These are phyloP conservation scores for Drymodes brunneopygia DNA, from an alignment of 2,113 vertebrate species.

Conservation along the genomic window DNA sequence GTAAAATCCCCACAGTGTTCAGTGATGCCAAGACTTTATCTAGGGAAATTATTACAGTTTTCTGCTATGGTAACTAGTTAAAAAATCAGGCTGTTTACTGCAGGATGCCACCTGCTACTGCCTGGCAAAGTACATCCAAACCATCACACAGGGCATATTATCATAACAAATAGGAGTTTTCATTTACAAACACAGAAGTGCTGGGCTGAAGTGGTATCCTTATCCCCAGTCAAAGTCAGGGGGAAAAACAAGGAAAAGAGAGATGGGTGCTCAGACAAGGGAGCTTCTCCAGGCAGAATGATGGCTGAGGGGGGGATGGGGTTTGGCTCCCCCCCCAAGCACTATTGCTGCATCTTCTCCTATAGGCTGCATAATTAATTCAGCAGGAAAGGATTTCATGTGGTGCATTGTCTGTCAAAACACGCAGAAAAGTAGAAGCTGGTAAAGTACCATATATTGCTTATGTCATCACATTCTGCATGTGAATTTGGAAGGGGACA, in stretches of 20 bases:
- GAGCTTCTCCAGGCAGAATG: neutral
- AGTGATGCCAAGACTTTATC: neutral
- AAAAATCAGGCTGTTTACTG: neutral
- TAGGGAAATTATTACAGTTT: neutral
- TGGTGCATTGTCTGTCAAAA: neutral
- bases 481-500: neutral
- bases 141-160: neutral
- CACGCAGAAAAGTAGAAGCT: neutral
- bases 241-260: neutral
- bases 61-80: neutral
- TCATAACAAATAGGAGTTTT: rapidly evolving
- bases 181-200: neutral
- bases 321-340: neutral
- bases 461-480: neutral
- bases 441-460: neutral
- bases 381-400: neutral
- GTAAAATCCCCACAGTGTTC: neutral
- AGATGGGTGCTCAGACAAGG: rapidly evolving
- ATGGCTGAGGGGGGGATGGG: neutral
- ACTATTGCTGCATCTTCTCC: neutral
- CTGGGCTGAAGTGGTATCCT: neutral
- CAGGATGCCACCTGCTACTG: neutral
- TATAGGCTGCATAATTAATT: neutral
- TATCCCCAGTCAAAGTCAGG: neutral
- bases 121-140: neutral